These are phyloP conservation scores for Pseudotriccus pelzelni DNA, from an alignment of 2,797 vertebrate genomes.

Conservation along the genomic window DNA sequence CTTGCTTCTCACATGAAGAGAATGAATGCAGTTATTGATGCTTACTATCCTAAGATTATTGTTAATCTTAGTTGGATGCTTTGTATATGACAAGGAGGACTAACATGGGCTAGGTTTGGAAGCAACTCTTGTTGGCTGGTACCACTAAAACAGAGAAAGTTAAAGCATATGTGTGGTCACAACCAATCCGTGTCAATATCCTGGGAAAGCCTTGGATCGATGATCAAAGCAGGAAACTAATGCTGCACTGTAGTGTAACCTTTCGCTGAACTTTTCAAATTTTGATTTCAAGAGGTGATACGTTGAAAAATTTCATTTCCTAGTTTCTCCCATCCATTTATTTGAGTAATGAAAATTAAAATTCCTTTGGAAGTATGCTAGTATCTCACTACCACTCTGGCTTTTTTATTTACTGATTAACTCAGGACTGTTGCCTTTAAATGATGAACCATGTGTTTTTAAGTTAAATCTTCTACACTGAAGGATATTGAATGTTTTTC, in stretches of 20 bases:
- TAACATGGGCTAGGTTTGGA: constrained; percentile 25
- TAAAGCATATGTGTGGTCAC: constrained; percentile 82
- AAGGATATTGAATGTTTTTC: constrained; percentile 52
- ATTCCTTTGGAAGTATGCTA: constrained; percentile 7
- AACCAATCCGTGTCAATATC: constrained; percentile 82
- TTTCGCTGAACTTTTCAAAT: constrained; percentile 81
- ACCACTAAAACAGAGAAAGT: constrained; percentile 64
- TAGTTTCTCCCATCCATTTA: constrained; percentile 3
- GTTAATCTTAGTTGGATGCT: neutral
- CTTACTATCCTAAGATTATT: neutral
- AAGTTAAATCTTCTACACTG: constrained; percentile 35
- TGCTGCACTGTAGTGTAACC: constrained; percentile 80
- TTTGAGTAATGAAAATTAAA: constrained; percentile 49
- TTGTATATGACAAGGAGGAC: neutral
- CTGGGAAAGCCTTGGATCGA: constrained; percentile 78
- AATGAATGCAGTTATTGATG: neutral
- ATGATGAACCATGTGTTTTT: constrained; percentile 50
- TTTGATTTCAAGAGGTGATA: constrained; percentile 69
- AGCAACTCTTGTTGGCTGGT: constrained; percentile 31
- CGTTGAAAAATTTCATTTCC: constrained; percentile 42
- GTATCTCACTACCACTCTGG: constrained; percentile 8
- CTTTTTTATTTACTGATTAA: constrained; percentile 45
- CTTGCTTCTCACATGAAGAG: neutral
- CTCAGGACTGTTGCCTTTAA: constrained; percentile 21
- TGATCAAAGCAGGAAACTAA: constrained; percentile 85